Evolutionary conservation across 2,888 invertebrate genomes (phyloP), one percentile per base, ranked within the genome.

Genomic region (Andricus curvator): DNA sequence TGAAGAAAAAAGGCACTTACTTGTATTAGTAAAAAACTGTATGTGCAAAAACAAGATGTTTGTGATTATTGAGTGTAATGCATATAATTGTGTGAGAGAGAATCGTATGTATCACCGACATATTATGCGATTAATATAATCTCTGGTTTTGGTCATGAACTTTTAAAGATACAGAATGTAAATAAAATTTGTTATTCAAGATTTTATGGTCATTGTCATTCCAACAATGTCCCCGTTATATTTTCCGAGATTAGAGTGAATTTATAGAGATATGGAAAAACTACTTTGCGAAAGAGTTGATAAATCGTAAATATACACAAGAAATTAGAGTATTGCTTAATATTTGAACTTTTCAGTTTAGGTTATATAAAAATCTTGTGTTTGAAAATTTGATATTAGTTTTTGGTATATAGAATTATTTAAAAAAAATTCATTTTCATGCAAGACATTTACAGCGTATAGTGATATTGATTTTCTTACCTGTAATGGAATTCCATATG

Each of bases 171-270:
- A 85, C 86, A 56, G 84, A 88, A 89, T 91, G 90, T 91, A 90
- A 91, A 91, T 91, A 91, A 91, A 90, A 86, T 91, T 91, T 91
- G 90, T 91, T 91, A 91, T 90, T 90, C 86, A 87, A 89, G 83
- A 84, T 83, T 84, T 84, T 85, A 78, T 79, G 82, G 37, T 67
- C 17, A 51, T 80, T 78, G 48, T 60, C 25, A 41, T 67, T 29
- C n/a, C 2, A 56, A 29, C 37, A 17, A 62, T 62, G 25, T 62
- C 3, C 22, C 5, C 22, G 4, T 64, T 13, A 22, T 17, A 64
- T 13, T 64, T 64, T 64, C 1, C 11, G 6, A 62, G n/a, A 62
- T 15, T 64, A 29, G 15, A 64, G 25, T 15, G 25, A 25, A 64
- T 29, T 48, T 17, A 48, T 17, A n/a, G n/a, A 5, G 48, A 48